A percentile compares a stretch with the other conserved stretches of the same genome.
Conservation (phyloP, 2,113 vertebrate species). For the Barnardius zonarius region DNA sequence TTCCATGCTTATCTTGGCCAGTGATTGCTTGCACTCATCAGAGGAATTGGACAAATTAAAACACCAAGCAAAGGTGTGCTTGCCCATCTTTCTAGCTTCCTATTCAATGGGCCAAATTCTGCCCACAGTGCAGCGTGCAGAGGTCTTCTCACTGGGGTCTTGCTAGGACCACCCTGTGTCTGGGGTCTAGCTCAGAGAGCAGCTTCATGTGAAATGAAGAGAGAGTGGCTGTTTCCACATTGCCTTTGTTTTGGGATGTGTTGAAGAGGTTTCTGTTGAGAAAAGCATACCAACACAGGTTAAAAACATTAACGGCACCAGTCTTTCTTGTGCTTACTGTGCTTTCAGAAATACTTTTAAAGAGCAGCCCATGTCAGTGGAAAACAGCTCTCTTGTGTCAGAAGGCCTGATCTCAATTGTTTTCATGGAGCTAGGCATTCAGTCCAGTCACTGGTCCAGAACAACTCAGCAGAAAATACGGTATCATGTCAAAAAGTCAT, state of each 20-base stretch:
- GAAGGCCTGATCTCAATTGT: neutral
- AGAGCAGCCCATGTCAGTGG: neutral
- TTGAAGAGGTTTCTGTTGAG: neutral
- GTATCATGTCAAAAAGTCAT: neutral
- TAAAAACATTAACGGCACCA: neutral
- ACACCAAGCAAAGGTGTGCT: neutral
- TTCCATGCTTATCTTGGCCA: neutral
- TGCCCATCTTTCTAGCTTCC: neutral
- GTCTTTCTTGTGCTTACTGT: neutral
- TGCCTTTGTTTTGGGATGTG: accelerated
- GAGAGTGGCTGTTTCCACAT: neutral
- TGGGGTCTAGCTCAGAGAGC: neutral
- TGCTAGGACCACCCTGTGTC: neutral
- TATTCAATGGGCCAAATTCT: neutral
- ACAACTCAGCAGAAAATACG: neutral
- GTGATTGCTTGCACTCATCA: accelerated
- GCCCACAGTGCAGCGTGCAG: neutral
- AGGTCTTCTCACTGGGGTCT: neutral
- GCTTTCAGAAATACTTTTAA: neutral
- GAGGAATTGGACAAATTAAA: neutral
- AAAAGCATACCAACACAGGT: neutral
- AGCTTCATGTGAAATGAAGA: neutral
- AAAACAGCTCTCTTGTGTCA: neutral
- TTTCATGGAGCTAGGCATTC: neutral
- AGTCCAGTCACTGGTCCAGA: neutral